Percentiles rank a stretch among this genome's conserved stretches.
These are phyloP conservation scores for Drosophila mulleri DNA, from an alignment of 2,888 invertebrate species.

Conservation along the genomic window DNA sequence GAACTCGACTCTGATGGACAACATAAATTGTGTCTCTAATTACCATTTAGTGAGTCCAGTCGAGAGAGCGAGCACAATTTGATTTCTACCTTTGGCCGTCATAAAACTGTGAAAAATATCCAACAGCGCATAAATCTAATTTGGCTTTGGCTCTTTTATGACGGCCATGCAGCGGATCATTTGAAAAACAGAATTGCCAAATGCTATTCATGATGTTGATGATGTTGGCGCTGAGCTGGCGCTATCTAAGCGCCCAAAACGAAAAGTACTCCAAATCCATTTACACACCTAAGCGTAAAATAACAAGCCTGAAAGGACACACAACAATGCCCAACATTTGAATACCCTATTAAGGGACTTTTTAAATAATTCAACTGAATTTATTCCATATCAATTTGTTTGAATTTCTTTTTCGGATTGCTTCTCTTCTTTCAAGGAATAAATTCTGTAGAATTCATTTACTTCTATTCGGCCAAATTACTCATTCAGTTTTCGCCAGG, in stretches of 20 bases:
- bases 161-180: slow-evolving; percentile 48
- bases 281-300: slow-evolving; percentile 65
- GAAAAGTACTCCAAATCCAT: slow-evolving; percentile 68
- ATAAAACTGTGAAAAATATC: slow-evolving; percentile 55
- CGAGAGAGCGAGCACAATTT: slow-evolving; percentile 39
- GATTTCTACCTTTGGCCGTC: slow-evolving; percentile 37
- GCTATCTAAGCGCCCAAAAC: slow-evolving; percentile 54
- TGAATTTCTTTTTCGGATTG: background rate
- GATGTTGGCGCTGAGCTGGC: slow-evolving; percentile 54
- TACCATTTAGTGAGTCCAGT: slow-evolving; percentile 16
- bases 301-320: background rate
- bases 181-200: slow-evolving; percentile 56
- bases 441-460: background rate
- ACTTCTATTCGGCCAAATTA: background rate
- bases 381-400: too few species aligned
- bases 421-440: background rate
- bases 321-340: background rate
- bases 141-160: slow-evolving; percentile 65
- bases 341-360: slow-evolving; percentile 20
- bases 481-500: background rate
- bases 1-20: background rate
- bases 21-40: slow-evolving; percentile 23
- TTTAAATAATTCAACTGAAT: background rate
- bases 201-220: slow-evolving; percentile 16
- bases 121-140: slow-evolving; percentile 72